phyloP scores from a whole-genome alignment of 2,888 invertebrate species.

The Diarsia dahlii region DNA sequence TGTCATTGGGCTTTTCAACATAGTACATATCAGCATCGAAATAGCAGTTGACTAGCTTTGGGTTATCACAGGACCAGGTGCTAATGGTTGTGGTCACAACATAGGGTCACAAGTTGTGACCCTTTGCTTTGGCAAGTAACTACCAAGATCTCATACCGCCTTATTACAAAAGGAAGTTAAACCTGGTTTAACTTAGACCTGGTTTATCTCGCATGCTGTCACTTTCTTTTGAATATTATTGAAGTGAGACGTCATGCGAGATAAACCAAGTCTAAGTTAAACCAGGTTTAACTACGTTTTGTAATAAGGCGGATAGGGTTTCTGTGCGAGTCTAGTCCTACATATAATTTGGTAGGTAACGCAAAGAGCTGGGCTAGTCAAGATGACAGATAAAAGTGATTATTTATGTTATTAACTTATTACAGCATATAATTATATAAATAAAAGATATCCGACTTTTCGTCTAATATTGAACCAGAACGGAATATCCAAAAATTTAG shows the following conservation, averaged over 20 bases:
- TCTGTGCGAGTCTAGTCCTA: background rate
- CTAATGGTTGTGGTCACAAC: background rate
- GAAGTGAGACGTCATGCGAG: no score
- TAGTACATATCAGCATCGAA: background rate
- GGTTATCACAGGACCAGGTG: background rate
- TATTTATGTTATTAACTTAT: background rate
- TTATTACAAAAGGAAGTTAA: no score
- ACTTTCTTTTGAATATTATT: no score
- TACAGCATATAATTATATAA: background rate
- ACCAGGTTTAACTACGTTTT: no score
- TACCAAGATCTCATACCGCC: background rate
- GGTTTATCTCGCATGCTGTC: no score
- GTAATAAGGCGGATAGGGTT: no score
- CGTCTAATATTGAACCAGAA: background rate
- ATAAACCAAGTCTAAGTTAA: no score
- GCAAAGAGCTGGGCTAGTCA: background rate
- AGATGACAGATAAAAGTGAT: background rate
- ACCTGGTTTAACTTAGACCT: no score
- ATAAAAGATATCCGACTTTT: background rate
- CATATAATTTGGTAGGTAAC: background rate
- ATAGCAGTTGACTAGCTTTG: background rate
- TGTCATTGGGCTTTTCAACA: background rate
- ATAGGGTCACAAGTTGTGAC: no score
- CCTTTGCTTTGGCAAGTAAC: background rate
- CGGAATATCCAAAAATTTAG: background rate